These are phyloP conservation scores for Gasterosteus aculeatus DNA, from an alignment of 2,113 vertebrate species.

Conservation along the genomic window DNA sequence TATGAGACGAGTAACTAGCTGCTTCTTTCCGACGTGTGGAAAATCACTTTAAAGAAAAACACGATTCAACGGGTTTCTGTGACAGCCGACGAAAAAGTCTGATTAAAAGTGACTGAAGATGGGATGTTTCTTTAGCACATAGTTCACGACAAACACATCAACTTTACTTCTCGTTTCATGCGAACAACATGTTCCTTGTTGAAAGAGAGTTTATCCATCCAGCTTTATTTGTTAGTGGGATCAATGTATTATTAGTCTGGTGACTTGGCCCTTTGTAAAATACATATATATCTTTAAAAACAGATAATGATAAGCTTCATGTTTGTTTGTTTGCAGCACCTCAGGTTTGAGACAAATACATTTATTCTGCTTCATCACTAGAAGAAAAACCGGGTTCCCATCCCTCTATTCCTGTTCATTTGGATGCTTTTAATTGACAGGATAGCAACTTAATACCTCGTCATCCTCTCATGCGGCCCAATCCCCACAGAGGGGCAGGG, in stretches of 20 bases:
- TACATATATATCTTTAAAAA: not conserved
- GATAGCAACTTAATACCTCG: slow-evolving; percentile 22
- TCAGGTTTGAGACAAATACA: not conserved
- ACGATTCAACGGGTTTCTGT: not conserved
- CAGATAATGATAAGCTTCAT: not conserved
- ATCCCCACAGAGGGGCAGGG: slow-evolving; percentile 2
- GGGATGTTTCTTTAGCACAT: too few relatives aligned
- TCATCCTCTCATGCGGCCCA: slow-evolving; percentile 32
- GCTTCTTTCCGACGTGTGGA: not conserved
- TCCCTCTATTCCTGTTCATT: not conserved
- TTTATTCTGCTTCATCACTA: not conserved
- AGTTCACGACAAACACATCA: not conserved
- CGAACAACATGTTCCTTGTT: not conserved
- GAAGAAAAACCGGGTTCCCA: not conserved
- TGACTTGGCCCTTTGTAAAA: not conserved
- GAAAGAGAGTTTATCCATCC: too few relatives aligned
- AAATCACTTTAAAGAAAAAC: not conserved
- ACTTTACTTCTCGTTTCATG: too few relatives aligned
- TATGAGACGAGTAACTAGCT: not conserved
- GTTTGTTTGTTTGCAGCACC: not conserved
- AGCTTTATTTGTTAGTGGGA: not conserved
- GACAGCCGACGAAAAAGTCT: not conserved
- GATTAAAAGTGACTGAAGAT: too few relatives aligned
- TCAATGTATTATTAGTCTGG: not conserved
- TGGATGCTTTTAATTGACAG: slow-evolving; percentile 33